These are phyloP conservation scores for Hyalella azteca DNA, from an alignment of 2,888 invertebrate genomes.

Conservation along the genomic window DNA sequence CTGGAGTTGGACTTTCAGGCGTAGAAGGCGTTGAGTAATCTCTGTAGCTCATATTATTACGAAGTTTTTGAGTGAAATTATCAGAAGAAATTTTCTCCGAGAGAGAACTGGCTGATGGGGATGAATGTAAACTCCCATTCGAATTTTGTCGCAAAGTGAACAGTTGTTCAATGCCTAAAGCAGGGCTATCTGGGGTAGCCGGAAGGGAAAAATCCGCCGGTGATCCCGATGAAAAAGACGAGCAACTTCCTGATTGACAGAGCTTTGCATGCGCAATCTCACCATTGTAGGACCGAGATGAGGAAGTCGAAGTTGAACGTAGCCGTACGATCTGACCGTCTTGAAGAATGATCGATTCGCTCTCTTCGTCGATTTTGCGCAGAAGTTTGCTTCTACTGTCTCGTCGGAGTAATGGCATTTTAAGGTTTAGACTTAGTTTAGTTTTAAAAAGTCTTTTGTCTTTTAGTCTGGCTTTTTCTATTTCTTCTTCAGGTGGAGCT, in stretches of 20 bases:
- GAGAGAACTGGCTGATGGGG: no score
- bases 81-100: no score
- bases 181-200: slow-evolving; percentile 43
- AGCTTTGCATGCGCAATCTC: not conserved
- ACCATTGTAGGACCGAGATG: not conserved
- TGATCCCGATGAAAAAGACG: not conserved
- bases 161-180: slow-evolving; percentile 48
- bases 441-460: slow-evolving; percentile 5
- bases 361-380: slow-evolving; percentile 4
- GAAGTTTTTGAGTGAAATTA: no score
- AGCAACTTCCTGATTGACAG: not conserved
- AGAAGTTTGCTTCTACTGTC: slow-evolving; percentile 7
- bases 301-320: slow-evolving; percentile 9
- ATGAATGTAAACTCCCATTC: not conserved
- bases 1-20: slow-evolving; percentile 53
- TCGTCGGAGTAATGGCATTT: not conserved
- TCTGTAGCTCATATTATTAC: no score
- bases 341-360: not conserved
- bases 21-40: not conserved
- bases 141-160: slow-evolving; percentile 39
- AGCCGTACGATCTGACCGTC: slow-evolving; percentile 1
- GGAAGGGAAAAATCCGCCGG: not conserved
- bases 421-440: slow-evolving; percentile 5
- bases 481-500: not conserved
- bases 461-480: not conserved